Evolutionary conservation across 2,113 vertebrate genomes (phyloP).

Genomic region (Crotalus horridus): DNA sequence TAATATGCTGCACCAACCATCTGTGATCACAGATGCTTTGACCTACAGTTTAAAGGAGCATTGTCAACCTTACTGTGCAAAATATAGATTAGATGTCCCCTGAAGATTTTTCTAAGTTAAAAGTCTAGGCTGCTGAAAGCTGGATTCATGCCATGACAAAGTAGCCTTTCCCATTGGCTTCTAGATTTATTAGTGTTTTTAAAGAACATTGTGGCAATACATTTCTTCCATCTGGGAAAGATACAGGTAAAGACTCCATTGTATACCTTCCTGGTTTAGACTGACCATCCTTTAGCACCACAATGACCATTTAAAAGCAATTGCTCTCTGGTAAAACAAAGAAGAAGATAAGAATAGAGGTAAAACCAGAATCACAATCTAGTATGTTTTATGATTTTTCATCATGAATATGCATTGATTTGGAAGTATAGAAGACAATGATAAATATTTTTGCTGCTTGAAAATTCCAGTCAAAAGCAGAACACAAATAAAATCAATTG

Average conservation of each 20-base stretch:
- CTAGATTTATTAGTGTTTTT: not conserved
- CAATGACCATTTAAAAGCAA: not conserved
- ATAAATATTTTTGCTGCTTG: not conserved
- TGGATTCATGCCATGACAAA: not conserved
- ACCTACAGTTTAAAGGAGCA: slow-evolving; percentile 9
- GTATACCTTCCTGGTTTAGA: not conserved
- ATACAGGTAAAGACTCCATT: not conserved
- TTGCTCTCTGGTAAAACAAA: not conserved
- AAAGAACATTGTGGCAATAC: not conserved
- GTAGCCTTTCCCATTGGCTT: not conserved
- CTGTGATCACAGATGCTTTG: slow-evolving; percentile 4
- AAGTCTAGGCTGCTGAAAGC: not conserved
- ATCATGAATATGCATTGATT: not conserved
- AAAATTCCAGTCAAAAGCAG: not conserved
- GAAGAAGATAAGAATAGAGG: not conserved
- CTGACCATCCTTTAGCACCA: not conserved
- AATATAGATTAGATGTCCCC: slow-evolving; percentile 3
- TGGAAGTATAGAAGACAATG: not conserved
- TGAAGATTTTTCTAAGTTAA: not conserved
- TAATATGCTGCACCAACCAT: not conserved
- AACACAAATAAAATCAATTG: not conserved
- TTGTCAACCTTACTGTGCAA: slow-evolving; percentile 4
- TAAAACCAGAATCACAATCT: not conserved
- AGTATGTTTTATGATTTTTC: not conserved
- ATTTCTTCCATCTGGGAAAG: not conserved